phyloP scores from a whole-genome alignment of 2,113 vertebrate genomes.

The Pluvialis apricaria region DNA sequence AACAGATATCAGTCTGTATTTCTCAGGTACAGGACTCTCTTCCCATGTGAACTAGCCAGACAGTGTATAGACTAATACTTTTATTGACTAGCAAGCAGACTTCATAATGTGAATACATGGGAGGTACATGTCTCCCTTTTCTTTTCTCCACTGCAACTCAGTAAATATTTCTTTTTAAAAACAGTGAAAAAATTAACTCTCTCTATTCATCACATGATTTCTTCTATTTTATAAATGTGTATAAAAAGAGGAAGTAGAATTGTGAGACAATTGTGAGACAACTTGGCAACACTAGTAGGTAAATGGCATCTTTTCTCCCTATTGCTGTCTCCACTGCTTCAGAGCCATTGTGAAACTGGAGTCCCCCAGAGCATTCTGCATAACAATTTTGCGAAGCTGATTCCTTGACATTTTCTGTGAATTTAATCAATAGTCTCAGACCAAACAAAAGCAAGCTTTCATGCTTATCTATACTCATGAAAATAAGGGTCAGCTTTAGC shows the following conservation, averaged over 20 bases:
- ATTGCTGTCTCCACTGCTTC: background rate
- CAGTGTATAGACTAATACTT: background rate
- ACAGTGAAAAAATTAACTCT: background rate
- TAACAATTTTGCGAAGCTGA: background rate
- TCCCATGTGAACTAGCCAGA: background rate
- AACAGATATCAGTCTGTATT: background rate
- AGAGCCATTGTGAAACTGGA: background rate
- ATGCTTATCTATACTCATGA: background rate
- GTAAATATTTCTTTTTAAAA: background rate
- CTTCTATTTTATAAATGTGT: background rate
- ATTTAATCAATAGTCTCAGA: background rate
- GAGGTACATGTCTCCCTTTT: accelerated
- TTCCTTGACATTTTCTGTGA: background rate
- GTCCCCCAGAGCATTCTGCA: background rate
- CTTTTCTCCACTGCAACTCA: background rate
- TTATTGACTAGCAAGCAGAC: background rate
- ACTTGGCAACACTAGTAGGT: background rate
- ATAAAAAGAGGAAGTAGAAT: background rate
- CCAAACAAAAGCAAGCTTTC: background rate
- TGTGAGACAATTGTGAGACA: background rate
- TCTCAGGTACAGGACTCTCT: background rate
- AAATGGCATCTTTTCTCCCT: background rate
- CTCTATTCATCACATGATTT: background rate
- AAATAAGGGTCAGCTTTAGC: background rate
- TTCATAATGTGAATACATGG: background rate